Evolutionary conservation across 2,797 vertebrate species (phyloP).

Genomic region (Schizothorax lantsangensis): DNA sequence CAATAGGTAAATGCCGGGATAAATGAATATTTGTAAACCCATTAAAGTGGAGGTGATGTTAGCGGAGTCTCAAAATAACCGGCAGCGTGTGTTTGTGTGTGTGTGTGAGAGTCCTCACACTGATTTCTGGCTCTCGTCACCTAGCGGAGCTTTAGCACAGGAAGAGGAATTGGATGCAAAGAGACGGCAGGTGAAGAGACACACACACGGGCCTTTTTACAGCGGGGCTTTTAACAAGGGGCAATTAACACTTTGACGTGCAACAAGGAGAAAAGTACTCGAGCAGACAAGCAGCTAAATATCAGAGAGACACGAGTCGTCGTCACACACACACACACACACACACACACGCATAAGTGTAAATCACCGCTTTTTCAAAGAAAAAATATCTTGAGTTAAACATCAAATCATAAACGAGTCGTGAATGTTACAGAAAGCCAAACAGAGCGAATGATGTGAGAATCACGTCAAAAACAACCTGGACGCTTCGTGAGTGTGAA

Average conservation of each 20-base stretch:
- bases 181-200: constrained; percentile 62
- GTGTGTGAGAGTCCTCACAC: constrained; percentile 48
- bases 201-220: constrained; percentile 56
- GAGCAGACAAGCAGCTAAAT: constrained; percentile 61
- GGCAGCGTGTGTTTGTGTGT: neutral
- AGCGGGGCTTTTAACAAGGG: constrained; percentile 61
- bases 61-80: constrained; percentile 15
- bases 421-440: neutral
- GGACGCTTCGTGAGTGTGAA: neutral
- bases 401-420: constrained; percentile 50
- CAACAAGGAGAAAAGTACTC: constrained; percentile 60
- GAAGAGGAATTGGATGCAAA: constrained; percentile 57
- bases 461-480: neutral
- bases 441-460: neutral
- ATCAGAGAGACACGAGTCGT: constrained; percentile 56
- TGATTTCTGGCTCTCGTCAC: constrained; percentile 57
- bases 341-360: constrained; percentile 30
- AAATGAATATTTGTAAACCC: constrained; percentile 55
- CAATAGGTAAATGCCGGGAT: constrained; percentile 44
- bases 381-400: constrained; percentile 56
- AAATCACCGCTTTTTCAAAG: constrained; percentile 57
- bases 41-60: constrained; percentile 44
- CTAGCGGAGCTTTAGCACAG: constrained; percentile 51
- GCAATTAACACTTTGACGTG: constrained; percentile 67
- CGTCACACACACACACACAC: constrained; percentile 3